These are phyloP conservation scores for Eulemur rufifrons DNA, from an alignment of 2,113 vertebrate genomes.

Conservation along the genomic window DNA sequence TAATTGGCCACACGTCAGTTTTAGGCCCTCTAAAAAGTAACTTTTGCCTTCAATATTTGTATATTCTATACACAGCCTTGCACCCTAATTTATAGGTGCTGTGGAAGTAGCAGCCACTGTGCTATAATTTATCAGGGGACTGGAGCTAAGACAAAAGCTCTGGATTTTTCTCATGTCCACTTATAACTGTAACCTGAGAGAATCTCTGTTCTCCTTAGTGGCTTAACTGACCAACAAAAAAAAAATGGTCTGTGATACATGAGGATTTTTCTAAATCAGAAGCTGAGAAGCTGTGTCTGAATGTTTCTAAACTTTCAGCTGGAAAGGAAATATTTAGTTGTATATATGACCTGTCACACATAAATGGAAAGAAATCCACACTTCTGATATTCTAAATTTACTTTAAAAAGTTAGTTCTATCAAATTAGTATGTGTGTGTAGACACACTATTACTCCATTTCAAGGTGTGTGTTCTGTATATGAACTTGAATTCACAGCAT, in stretches of 20 bases:
- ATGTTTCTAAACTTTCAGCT: neutral
- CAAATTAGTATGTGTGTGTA: neutral
- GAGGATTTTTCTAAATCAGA: neutral
- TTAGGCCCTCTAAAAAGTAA: neutral
- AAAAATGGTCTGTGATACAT: neutral
- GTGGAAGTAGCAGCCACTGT: neutral
- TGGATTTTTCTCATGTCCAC: neutral
- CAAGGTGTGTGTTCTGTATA: neutral
- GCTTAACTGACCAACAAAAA: neutral
- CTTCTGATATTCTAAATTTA: neutral
- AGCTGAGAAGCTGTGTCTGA: neutral
- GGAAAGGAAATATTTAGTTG: neutral
- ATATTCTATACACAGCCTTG: neutral
- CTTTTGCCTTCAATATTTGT: neutral
- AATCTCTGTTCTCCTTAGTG: neutral
- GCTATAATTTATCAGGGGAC: neutral
- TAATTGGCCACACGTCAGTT: neutral
- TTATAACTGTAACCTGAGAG: neutral
- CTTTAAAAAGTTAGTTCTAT: neutral
- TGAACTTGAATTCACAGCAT: neutral
- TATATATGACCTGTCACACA: neutral
- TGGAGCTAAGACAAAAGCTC: neutral
- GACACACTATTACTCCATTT: neutral
- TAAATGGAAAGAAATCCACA: neutral
- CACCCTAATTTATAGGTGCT: neutral